A percentile compares a stretch with the other conserved stretches of the same genome.
Evolutionary conservation across 35 echinoderm and acorn worm genomes (phyloP).

Genomic region (Stichopus chloronotus): DNA sequence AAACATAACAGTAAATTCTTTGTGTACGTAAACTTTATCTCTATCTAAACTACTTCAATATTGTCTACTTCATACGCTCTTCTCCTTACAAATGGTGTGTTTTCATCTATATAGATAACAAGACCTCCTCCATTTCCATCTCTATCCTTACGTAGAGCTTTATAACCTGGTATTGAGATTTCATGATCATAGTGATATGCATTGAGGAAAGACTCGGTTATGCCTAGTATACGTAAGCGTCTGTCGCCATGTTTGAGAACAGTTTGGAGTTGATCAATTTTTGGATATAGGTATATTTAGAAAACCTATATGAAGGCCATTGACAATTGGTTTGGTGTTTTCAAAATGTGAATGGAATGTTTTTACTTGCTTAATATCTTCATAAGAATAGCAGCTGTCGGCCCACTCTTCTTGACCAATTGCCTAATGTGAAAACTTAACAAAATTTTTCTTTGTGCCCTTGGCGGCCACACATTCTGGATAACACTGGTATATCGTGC

Average conservation of each 20-base stretch:
- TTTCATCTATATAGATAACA: not conserved
- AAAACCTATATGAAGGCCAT: not conserved
- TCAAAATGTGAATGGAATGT: too few species aligned
- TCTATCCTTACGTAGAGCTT: not conserved
- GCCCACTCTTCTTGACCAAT: too few species aligned
- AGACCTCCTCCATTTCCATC: not conserved
- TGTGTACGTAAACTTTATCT: not conserved
- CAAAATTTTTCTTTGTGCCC: too few species aligned
- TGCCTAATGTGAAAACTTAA: too few species aligned
- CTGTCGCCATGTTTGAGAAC: not conserved
- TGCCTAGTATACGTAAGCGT: not conserved
- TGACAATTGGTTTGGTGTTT: not conserved
- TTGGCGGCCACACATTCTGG: too few species aligned
- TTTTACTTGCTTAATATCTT: too few species aligned
- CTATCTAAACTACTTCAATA: not conserved
- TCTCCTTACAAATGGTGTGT: too few species aligned
- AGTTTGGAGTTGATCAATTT: not conserved
- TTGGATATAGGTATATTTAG: constrained; percentile 1
- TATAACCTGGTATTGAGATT: not conserved
- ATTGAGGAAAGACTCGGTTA: not conserved
- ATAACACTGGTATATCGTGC: too few species aligned
- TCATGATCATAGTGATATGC: constrained; percentile 5
- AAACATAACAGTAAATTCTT: too few species aligned
- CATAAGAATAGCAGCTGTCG: too few species aligned
- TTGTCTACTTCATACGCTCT: too few species aligned